Evolutionary conservation across 1,140 invertebrate genomes (phyloP).

Genomic region (Stenopsyche tienmushanensis): DNA sequence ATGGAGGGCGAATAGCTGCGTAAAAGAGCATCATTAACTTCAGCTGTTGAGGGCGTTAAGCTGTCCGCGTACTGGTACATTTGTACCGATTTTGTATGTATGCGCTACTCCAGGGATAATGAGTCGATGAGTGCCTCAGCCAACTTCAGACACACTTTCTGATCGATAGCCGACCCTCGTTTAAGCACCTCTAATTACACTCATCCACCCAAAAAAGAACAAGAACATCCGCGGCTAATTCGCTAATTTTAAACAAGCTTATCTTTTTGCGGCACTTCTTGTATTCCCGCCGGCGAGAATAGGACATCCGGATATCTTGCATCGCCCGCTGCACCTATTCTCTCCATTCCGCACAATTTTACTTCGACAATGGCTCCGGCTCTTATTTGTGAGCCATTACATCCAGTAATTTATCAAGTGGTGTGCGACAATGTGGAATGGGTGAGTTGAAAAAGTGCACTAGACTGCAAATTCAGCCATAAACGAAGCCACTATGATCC

Average conservation of each 20-base stretch:
- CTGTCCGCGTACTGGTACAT: neutral
- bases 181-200: neutral
- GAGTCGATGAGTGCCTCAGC: neutral
- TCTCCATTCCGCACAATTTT: conserved; percentile 38
- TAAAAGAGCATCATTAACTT: conserved; percentile 42
- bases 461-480: neutral
- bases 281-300: neutral
- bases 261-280: neutral
- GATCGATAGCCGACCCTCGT: neutral
- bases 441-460: neutral
- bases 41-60: conserved; percentile 37
- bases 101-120: neutral
- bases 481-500: neutral
- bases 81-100: neutral
- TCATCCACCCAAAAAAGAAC: neutral
- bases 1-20: conserved; percentile 30
- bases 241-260: neutral
- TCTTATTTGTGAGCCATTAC: conserved; percentile 14
- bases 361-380: conserved; percentile 31
- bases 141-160: neutral
- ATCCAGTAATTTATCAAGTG: conserved; percentile 37
- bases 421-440: conserved; percentile 11
- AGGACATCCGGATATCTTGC: conserved; percentile 12
- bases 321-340: conserved; percentile 18
- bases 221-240: neutral